phyloP scores from a whole-genome alignment of 2,797 vertebrate genomes.

The Otus scops region DNA sequence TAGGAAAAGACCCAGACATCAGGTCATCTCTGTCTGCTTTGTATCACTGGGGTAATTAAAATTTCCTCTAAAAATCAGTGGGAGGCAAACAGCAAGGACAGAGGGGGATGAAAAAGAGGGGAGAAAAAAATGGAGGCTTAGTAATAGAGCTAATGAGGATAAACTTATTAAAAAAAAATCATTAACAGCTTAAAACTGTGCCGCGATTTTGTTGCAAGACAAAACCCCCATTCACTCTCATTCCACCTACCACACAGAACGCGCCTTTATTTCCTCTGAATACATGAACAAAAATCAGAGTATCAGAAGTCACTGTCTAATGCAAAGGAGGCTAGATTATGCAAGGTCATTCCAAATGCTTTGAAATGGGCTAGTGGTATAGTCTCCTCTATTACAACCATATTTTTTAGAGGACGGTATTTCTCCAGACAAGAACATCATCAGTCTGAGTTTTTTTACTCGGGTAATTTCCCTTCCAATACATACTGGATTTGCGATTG shows the following conservation, averaged over 20 bases:
- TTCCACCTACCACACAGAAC: neutral
- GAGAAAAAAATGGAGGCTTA: neutral
- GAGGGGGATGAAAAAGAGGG: constrained; percentile 5
- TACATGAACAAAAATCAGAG: neutral
- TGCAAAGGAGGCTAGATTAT: neutral
- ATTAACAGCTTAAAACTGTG: neutral
- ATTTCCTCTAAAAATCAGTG: constrained; percentile 56
- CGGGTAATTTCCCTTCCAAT: neutral
- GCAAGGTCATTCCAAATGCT: neutral
- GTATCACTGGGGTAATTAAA: constrained; percentile 58
- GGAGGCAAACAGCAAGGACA: constrained; percentile 51
- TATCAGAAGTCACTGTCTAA: neutral
- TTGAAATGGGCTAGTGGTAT: neutral
- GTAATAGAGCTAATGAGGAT: constrained; percentile 34
- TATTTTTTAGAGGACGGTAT: neutral
- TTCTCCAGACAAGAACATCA: neutral
- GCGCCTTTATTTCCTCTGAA: neutral
- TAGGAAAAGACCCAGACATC: constrained; percentile 59
- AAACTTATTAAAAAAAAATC: constrained; percentile 17
- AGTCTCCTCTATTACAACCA: neutral
- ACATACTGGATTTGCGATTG: neutral
- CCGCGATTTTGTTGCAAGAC: neutral
- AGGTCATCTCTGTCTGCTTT: constrained; percentile 67
- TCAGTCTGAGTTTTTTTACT: neutral
- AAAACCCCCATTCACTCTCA: neutral